Evolutionary conservation across 1,140 invertebrate species (phyloP), one percentile per base, ranked within the genome.

Genomic region (Epicauta chinensis): DNA sequence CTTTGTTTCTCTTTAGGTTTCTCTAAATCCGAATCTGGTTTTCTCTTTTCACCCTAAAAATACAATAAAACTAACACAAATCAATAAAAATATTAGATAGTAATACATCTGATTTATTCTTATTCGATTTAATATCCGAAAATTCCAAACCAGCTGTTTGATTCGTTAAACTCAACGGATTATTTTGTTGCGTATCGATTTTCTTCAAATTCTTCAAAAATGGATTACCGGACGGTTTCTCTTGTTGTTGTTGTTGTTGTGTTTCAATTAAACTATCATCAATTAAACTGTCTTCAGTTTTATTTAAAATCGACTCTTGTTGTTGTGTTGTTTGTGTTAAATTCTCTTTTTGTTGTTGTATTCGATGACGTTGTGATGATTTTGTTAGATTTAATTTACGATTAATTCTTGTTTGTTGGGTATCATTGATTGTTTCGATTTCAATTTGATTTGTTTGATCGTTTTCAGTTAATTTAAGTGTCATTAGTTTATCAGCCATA

Each of bases 401-500:
- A 7, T 23, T 23, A 23, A 5, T 23, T 23, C 4, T 5, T 23
- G 4, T 23, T 3, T 23, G 4, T 23, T 23, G 17, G 7, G 3
- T 23, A 23, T 23, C 17, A 5, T 23, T 23, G 7, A 23, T 7
- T 23, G 23, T 3, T 5, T 23, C 23, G n/a, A n/a, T 30, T 34
- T 34, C 32, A 12, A 34, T n/a, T 3, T 4, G 10, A 34, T 34
- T 30, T 30, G 10, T 30, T 10, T 5, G 4, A 30, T 5, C 10
- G 11, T 34, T 2, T n/a, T 34, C 32, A 34, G 10, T 11, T 9
- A 3, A 9, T 34, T 34, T 5, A 3, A 37, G 23, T 17, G 32
- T 71, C 7, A 71, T 64, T 23, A 91, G 70, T 67, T 82, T 85
- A 57, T 93, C 85, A 0, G 86, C 87, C 16, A 97, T 75, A 55